A percentile compares a stretch with the other conserved stretches of the same genome.
phyloP scores from a whole-genome alignment of 2,113 vertebrate genomes.

The Calonectris borealis region DNA sequence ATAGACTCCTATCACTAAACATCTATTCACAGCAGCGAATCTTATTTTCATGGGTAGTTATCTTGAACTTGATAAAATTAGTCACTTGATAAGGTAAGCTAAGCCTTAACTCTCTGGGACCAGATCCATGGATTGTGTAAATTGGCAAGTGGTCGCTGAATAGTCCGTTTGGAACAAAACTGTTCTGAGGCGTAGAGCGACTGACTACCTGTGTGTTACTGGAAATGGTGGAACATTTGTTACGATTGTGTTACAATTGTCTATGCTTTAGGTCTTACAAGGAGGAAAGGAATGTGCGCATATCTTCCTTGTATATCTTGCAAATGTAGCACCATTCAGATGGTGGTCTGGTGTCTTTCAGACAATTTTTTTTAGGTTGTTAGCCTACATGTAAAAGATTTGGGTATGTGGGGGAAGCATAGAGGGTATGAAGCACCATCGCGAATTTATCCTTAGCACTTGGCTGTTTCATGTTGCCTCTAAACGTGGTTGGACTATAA shows the following conservation, averaged over 20 bases:
- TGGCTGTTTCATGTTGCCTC: not conserved
- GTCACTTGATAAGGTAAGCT: not conserved
- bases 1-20: not conserved
- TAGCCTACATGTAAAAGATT: not conserved
- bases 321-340: not conserved
- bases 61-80: not conserved
- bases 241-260: rapidly evolving
- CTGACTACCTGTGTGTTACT: not conserved
- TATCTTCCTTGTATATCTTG: not conserved
- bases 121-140: not conserved
- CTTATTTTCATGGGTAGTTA: not conserved
- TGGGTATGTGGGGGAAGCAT: not conserved
- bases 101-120: not conserved
- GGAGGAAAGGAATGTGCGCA: rapidly evolving
- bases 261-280: not conserved
- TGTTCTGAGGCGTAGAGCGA: not conserved
- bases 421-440: not conserved
- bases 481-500: not conserved
- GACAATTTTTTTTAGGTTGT: not conserved
- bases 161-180: not conserved
- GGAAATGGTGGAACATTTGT: not conserved
- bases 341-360: not conserved
- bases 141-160: not conserved
- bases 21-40: not conserved
- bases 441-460: not conserved